Evolutionary conservation across 2,113 vertebrate genomes (phyloP).

Genomic region (Scortum barcoo): DNA sequence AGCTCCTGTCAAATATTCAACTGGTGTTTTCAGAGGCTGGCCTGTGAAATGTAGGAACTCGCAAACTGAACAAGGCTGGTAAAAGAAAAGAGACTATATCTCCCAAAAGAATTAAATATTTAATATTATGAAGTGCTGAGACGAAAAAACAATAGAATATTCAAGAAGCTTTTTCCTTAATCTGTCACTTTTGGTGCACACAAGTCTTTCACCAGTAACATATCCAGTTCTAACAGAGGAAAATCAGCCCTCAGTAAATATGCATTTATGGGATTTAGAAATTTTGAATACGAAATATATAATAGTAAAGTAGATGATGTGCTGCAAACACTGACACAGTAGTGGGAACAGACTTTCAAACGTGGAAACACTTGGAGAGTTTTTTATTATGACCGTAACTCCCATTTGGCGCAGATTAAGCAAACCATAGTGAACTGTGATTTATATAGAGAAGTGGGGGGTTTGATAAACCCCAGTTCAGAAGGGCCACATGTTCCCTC

Average conservation of each 20-base stretch:
- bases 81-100: neutral
- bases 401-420: conserved; percentile 16
- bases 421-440: conserved; percentile 13
- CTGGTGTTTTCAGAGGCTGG: neutral
- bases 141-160: neutral
- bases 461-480: conserved; percentile 57
- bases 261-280: neutral
- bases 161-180: neutral
- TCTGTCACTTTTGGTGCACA: neutral
- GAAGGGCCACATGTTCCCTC: conserved; percentile 70
- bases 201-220: neutral
- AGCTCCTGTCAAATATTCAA: neutral
- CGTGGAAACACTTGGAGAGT: neutral
- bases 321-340: neutral
- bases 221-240: neutral
- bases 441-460: conserved; percentile 21
- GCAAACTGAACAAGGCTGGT: neutral
- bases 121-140: neutral
- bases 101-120: no score
- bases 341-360: neutral
- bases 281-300: neutral
- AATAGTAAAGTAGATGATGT: neutral
- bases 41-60: neutral
- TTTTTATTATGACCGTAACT: neutral
- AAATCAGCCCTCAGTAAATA: neutral